Base-by-base conservation (phyloP, 1,140 invertebrate species). In the Penaeus vannamei region DNA sequence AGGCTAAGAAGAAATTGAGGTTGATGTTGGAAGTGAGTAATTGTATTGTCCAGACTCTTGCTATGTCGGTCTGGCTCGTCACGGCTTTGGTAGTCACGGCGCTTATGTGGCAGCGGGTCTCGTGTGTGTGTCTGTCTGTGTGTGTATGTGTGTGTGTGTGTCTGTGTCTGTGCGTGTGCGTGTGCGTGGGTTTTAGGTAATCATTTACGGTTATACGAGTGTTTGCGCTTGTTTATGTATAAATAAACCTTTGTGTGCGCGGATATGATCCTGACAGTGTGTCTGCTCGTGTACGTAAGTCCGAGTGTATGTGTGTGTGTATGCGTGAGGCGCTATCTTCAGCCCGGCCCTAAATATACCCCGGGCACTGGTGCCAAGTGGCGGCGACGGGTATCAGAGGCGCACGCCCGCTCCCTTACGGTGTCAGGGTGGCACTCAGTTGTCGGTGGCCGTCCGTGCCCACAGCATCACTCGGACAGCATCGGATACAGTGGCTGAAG, bases 371-470 rank as follows among this genome's bases (percentile, higher is more conserved):
- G 88, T 90, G 88, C 88, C 88, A 90, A 90, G 88, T 85, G 84
- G 61, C 59, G 62, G 83, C 69, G 76, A 77, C 72, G 64, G 62
- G 87, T 53, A 84, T 36, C 59, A 87, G 61, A 87, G 62, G 36
- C 77, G 29, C 87, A 77, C 87, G 66, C 87, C 87, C 87, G 66
- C 76, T 79, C 59, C 87, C 83, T 69, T 36, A 64, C 72, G 82
- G 76, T 89, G 87, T 85, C 87, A 89, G 82, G 79, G 87, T 69
- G 80, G 53, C 59, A 89, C 87, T 89, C 87, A 89, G 87, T 89
- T 89, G 83, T 83, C 61, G 72, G 59, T 89, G 87, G 82, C 81
- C 76, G 59, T 83, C 64, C 87, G 87, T 89, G 87, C 76, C 66
- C 76, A 69, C 29, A 84, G 66, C 85, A 86, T 36, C 66, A 64